These are phyloP conservation scores for Enteromius viviparus DNA, from an alignment of 2,797 vertebrate species.

Conservation along the genomic window DNA sequence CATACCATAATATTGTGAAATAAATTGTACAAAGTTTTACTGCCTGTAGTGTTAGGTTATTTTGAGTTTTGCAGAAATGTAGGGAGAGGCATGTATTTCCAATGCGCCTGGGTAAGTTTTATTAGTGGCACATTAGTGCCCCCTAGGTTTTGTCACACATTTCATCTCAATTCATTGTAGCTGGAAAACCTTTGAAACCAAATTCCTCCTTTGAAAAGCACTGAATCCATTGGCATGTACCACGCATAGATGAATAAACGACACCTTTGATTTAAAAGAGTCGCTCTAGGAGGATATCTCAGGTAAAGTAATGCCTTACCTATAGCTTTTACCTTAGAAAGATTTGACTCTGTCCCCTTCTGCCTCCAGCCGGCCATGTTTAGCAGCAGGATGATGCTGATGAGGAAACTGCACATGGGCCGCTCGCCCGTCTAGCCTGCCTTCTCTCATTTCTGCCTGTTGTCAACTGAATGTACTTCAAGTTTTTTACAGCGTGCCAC, in stretches of 20 bases:
- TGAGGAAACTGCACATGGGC: slow-evolving; percentile 78
- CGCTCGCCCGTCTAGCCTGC: slow-evolving; percentile 79
- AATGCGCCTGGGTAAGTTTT: not conserved
- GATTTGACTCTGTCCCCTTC: slow-evolving; percentile 69
- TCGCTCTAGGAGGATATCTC: slow-evolving; percentile 36
- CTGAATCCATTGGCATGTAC: slow-evolving; percentile 10
- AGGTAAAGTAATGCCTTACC: slow-evolving; percentile 46
- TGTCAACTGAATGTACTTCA: slow-evolving; percentile 98
- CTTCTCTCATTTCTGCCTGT: slow-evolving; percentile 91
- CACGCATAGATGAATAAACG: not conserved
- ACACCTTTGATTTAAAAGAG: slow-evolving; percentile 33
- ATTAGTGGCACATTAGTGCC: slow-evolving; percentile 3
- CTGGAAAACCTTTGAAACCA: slow-evolving; percentile 10
- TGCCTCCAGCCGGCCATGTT: slow-evolving; percentile 77
- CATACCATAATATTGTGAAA: not conserved
- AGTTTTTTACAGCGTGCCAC: slow-evolving; percentile 89
- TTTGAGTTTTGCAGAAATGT: not conserved
- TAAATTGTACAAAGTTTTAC: not conserved
- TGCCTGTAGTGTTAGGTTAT: not conserved
- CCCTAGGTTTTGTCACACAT: slow-evolving; percentile 3
- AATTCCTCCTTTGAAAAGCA: slow-evolving; percentile 9
- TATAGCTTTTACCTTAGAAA: slow-evolving; percentile 46
- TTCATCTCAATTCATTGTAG: not conserved
- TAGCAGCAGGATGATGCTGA: slow-evolving; percentile 81
- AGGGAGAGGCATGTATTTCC: not conserved